Percentiles rank a stretch among this genome's conserved stretches.
Conservation (phyloP, 2,888 invertebrate species). For the Pammene aurita region DNA sequence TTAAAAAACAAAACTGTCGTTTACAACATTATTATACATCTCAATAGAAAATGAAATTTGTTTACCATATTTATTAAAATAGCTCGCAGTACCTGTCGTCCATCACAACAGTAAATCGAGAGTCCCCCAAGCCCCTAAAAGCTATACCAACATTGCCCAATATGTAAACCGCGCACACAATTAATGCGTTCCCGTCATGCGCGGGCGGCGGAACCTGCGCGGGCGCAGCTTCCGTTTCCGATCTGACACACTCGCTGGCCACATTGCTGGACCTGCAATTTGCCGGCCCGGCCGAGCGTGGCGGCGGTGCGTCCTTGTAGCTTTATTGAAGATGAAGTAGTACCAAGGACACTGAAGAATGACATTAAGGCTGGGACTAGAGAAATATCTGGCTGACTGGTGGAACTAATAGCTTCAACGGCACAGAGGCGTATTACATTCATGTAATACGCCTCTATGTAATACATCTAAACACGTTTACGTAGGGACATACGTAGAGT, state of each 20-base stretch:
- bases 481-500: no score
- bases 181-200: slow-evolving; percentile 40
- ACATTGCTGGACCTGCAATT: slow-evolving; percentile 47
- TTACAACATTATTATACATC: no score
- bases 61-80: no score
- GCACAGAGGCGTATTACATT: no score
- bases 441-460: no score
- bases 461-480: no score
- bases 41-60: no score
- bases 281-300: slow-evolving; percentile 40
- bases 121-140: slow-evolving; percentile 8
- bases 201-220: slow-evolving; percentile 50
- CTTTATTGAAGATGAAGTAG: slow-evolving; percentile 25
- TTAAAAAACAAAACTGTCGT: no score
- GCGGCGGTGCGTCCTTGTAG: slow-evolving; percentile 35
- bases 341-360: slow-evolving; percentile 27
- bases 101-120: not conserved
- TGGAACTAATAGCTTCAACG: no score
- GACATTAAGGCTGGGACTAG: not conserved
- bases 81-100: no score
- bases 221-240: slow-evolving; percentile 80
- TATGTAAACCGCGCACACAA: slow-evolving; percentile 34
- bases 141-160: slow-evolving; percentile 24
- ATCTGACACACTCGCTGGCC: slow-evolving; percentile 62
- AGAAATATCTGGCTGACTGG: no score